These are phyloP conservation scores for Eciton burchellii DNA, from an alignment of 1,140 invertebrate genomes.

Conservation along the genomic window DNA sequence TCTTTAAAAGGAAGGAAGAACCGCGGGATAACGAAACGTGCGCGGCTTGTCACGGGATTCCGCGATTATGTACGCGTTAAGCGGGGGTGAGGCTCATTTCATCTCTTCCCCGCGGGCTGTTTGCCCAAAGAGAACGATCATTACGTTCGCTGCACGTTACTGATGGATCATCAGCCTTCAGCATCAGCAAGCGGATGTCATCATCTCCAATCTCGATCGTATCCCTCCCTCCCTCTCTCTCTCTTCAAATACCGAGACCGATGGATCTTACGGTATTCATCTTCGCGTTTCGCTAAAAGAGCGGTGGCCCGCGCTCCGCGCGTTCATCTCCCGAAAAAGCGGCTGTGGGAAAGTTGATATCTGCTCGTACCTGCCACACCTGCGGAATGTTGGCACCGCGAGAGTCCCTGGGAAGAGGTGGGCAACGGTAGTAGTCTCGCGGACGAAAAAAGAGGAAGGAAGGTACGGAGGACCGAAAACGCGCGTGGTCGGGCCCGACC, in stretches of 20 bases:
- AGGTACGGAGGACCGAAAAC: conserved; percentile 59
- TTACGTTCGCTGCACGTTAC: background rate
- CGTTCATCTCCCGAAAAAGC: conserved; percentile 73
- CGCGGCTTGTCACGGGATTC: conserved; percentile 69
- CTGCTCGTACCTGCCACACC: conserved; percentile 44
- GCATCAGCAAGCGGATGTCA: no score
- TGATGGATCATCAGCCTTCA: no score
- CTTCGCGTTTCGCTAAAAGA: conserved; percentile 13
- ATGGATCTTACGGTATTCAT: conserved; percentile 10
- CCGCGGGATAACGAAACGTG: conserved; percentile 63
- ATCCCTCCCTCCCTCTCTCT: no score
- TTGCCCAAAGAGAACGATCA: background rate
- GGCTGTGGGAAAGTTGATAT: conserved; percentile 80
- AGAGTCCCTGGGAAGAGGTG: conserved; percentile 72
- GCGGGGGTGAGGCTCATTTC: background rate
- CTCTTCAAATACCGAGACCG: conserved; percentile 15
- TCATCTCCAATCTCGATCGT: no score
- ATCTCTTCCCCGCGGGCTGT: background rate
- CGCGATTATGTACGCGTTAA: conserved; percentile 26
- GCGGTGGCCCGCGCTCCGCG: background rate
- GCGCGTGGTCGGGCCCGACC: conserved; percentile 63
- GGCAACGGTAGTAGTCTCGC: conserved; percentile 56
- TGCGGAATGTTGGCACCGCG: conserved; percentile 75
- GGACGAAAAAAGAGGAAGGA: conserved; percentile 43
- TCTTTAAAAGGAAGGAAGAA: conserved; percentile 74